These are phyloP conservation scores for Seira sanloemensis DNA, from an alignment of 2,888 invertebrate species.

Conservation along the genomic window DNA sequence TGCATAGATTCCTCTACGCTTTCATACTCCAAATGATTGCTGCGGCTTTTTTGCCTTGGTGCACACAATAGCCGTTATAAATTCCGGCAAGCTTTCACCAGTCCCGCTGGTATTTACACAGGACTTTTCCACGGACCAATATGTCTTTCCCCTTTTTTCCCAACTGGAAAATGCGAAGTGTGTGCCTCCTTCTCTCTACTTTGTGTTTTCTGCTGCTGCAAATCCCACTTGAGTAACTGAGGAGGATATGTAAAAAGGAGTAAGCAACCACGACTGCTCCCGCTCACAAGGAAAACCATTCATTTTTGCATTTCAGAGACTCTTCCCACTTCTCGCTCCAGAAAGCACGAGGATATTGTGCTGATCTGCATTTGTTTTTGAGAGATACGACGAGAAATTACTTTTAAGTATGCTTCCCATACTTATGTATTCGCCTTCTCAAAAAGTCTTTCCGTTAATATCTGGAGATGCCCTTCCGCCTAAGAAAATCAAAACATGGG, in stretches of 20 bases:
- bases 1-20: background rate
- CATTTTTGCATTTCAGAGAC: background rate
- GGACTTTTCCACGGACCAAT: constrained; percentile 21
- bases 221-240: constrained; percentile 15
- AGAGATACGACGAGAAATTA: constrained; percentile 43
- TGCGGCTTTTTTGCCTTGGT: background rate
- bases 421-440: constrained; percentile 1
- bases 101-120: constrained; percentile 60
- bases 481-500: too few relatives aligned
- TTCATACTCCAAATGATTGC: background rate
- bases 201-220: background rate
- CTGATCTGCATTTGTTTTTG: background rate
- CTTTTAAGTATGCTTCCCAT: constrained; percentile 33
- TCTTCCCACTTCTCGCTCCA: background rate
- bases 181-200: background rate
- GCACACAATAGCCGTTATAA: constrained; percentile 41
- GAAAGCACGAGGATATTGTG: background rate
- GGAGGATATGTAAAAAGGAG: background rate
- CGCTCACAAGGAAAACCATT: background rate
- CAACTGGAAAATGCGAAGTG: background rate
- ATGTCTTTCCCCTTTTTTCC: background rate
- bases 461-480: too few relatives aligned
- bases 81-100: constrained; percentile 54
- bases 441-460: background rate
- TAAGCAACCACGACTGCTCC: background rate